A percentile compares a stretch with the other conserved stretches of the same genome.
Evolutionary conservation across 2,113 vertebrate genomes (phyloP).

Genomic region (Herpailurus yagouaroundi): DNA sequence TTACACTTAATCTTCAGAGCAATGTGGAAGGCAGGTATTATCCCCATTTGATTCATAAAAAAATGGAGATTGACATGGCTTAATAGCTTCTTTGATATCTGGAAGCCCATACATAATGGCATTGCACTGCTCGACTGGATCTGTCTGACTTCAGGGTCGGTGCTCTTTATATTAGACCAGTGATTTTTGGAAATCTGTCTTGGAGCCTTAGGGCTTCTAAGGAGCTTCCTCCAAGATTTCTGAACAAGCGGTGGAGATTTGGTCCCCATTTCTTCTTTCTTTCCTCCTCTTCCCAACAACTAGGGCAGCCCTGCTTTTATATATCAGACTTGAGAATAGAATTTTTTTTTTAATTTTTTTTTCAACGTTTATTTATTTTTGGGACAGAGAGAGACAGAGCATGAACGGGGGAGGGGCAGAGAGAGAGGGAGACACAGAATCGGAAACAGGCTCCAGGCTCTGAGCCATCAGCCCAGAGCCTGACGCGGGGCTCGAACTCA

Average conservation of each 20-base stretch:
- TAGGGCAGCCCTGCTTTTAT: background rate
- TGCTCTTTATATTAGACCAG: background rate
- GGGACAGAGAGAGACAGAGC: too few species aligned
- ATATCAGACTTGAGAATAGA: background rate
- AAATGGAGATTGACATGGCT: constrained; percentile 2
- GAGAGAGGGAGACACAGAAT: too few species aligned
- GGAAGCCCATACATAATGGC: background rate
- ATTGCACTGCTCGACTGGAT: background rate
- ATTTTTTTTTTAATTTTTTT: too few species aligned
- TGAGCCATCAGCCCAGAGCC: too few species aligned
- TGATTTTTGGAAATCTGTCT: constrained; percentile 11
- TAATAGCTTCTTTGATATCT: constrained; percentile 2
- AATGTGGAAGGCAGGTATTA: background rate
- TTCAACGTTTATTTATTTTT: too few species aligned
- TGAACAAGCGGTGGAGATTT: background rate
- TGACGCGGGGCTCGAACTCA: too few species aligned
- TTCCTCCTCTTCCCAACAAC: background rate
- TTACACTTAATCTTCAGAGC: background rate
- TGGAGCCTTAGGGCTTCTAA: background rate
- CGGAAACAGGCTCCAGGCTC: too few species aligned
- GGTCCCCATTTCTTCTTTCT: background rate
- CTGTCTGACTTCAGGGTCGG: background rate
- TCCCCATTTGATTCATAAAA: background rate
- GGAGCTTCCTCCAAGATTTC: background rate
- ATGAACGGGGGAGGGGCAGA: too few species aligned